A percentile compares a stretch with the other conserved stretches of the same genome.
Conservation (phyloP, 2,113 vertebrate species). For the Hippolais icterina region DNA sequence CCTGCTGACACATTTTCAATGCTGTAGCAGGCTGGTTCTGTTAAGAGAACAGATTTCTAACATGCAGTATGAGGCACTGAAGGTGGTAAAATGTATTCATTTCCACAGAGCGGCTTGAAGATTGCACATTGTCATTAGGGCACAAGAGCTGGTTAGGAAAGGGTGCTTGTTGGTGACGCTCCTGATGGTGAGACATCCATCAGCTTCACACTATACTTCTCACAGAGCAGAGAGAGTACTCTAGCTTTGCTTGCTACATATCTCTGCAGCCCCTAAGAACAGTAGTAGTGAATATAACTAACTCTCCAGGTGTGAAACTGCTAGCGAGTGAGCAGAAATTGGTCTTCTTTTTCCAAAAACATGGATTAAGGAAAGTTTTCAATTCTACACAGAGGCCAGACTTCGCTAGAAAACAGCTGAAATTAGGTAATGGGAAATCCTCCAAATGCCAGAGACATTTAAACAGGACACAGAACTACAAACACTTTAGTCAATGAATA, state of each 20-base stretch:
- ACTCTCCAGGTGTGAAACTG: background rate
- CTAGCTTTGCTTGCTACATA: background rate
- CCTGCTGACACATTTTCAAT: background rate
- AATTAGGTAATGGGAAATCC: background rate
- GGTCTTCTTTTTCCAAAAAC: background rate
- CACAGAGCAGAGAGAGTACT: background rate
- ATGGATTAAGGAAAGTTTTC: background rate
- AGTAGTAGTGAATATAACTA: background rate
- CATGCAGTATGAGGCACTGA: background rate
- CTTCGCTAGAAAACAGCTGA: background rate
- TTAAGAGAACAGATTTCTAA: background rate
- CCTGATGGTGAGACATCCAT: background rate
- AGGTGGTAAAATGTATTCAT: background rate
- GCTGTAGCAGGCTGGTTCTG: background rate
- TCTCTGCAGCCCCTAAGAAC: background rate
- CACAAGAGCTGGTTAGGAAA: background rate
- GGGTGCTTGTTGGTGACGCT: background rate
- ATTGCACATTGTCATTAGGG: background rate
- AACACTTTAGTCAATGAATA: background rate
- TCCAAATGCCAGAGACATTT: background rate
- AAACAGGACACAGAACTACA: background rate
- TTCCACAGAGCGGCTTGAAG: background rate
- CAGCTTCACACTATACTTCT: accelerated
- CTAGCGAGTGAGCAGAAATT: background rate
- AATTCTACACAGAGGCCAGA: background rate